Percentiles rank a stretch among this genome's conserved stretches.
phyloP scores from a whole-genome alignment of 2,888 invertebrate species.

The Aplocera efformata region DNA sequence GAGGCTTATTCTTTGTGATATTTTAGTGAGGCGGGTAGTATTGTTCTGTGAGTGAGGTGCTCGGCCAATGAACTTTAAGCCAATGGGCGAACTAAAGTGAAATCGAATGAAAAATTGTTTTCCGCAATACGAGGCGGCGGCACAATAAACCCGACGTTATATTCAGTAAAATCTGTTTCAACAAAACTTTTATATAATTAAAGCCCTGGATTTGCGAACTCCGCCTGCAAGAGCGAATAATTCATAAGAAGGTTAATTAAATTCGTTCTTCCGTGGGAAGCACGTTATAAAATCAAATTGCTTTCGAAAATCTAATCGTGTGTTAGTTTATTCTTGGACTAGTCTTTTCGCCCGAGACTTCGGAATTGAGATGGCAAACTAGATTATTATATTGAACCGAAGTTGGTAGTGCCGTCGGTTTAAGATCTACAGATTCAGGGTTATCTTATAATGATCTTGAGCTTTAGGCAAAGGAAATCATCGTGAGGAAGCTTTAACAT shows the following conservation, averaged over 20 bases:
- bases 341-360: no score
- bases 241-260: constrained; percentile 62
- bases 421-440: no score
- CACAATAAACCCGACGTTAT: constrained; percentile 39
- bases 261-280: constrained; percentile 44
- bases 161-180: constrained; percentile 43
- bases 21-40: no score
- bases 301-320: constrained; percentile 38
- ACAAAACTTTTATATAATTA: constrained; percentile 52
- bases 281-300: constrained; percentile 47
- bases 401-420: no score
- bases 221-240: constrained; percentile 50
- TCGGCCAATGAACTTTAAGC: not conserved
- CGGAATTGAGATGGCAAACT: no score
- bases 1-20: no score
- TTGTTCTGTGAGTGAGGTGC: no score
- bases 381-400: no score
- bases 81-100: not conserved
- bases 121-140: constrained; percentile 26
- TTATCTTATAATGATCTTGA: no score
- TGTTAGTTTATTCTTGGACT: constrained; percentile 12
- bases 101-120: constrained; percentile 15
- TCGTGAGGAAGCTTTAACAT: no score
- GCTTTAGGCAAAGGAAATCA: no score
- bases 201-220: constrained; percentile 52